These are phyloP conservation scores for Mastomys coucha DNA, from an alignment of 2,113 vertebrate species.

Conservation along the genomic window DNA sequence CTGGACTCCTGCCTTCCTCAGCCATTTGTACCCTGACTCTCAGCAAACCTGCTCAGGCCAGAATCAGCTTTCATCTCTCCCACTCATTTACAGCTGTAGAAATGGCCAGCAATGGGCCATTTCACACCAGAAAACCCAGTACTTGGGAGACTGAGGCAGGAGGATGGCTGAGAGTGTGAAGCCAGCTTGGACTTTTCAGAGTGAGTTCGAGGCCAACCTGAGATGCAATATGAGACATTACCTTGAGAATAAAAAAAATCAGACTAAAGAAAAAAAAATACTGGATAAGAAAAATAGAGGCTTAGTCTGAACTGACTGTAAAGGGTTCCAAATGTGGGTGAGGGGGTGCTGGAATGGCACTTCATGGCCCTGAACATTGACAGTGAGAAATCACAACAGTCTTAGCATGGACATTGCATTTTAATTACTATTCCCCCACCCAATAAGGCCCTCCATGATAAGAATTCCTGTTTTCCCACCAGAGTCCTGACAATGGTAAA, in stretches of 20 bases:
- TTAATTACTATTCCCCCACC: not conserved
- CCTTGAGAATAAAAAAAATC: not conserved
- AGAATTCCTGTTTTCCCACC: not conserved
- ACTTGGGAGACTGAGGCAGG: not conserved
- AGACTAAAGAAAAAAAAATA: not conserved
- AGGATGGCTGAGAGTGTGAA: not conserved
- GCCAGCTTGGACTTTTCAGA: not conserved
- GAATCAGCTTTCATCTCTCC: not conserved
- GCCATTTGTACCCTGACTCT: constrained; percentile 15
- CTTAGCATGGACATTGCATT: not conserved
- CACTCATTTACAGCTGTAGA: not conserved
- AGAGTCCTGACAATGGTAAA: not conserved
- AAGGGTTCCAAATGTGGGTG: not conserved
- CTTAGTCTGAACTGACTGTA: not conserved
- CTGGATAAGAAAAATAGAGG: not conserved
- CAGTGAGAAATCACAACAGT: not conserved
- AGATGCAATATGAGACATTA: not conserved
- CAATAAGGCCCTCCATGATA: not conserved
- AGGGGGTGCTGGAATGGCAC: fast-evolving
- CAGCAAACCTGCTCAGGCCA: constrained; percentile 40
- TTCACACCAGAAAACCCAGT: not conserved
- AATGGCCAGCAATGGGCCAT: not conserved
- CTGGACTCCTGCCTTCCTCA: constrained; percentile 13
- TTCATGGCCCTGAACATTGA: constrained; percentile 2
- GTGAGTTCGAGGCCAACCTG: not conserved